Conservation (phyloP, 2,888 invertebrate species). For the Gymnosoma rotundatum region DNA sequence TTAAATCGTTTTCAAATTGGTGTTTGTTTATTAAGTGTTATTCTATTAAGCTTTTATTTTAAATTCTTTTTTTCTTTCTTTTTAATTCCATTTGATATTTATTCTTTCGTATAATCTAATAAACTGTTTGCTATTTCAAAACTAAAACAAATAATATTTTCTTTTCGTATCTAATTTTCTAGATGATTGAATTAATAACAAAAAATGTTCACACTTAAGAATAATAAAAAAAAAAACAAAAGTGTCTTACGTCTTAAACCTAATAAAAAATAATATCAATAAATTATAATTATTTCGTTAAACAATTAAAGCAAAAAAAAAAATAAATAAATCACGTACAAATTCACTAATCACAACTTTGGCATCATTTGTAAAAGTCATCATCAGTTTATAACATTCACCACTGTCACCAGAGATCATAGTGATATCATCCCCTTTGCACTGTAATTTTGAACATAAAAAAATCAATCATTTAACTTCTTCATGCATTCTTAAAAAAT, state of each 20-base stretch:
- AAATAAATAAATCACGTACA: conserved; percentile 63
- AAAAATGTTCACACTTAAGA: conserved; percentile 72
- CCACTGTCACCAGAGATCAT: conserved; percentile 51
- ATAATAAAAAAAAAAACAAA: conserved; percentile 59
- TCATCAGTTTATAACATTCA: conserved; percentile 64
- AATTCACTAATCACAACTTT: conserved; percentile 68
- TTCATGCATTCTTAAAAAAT: conserved; percentile 19
- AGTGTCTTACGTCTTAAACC: conserved; percentile 68
- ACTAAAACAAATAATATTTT: conserved; percentile 75
- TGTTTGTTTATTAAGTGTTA: conserved; percentile 29
- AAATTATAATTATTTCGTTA: conserved; percentile 57
- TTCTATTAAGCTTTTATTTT: conserved; percentile 16
- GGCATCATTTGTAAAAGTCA: conserved; percentile 69
- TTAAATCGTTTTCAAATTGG: conserved; percentile 42
- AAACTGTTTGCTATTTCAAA: conserved; percentile 75
- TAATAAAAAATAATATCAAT: conserved; percentile 55
- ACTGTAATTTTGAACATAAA: conserved; percentile 40
- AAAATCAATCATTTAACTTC: conserved; percentile 29
- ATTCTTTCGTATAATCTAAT: conserved; percentile 45
- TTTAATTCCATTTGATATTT: conserved; percentile 7
- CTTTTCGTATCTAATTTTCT: conserved; percentile 80
- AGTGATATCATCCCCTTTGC: conserved; percentile 53
- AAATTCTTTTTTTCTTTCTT: conserved; percentile 34
- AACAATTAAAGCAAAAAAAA: conserved; percentile 45
- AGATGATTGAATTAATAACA: conserved; percentile 79